Percentiles rank a stretch among this genome's conserved stretches.
Evolutionary conservation across 2,797 vertebrate species (phyloP).

Genomic region (Cossypha heuglini): DNA sequence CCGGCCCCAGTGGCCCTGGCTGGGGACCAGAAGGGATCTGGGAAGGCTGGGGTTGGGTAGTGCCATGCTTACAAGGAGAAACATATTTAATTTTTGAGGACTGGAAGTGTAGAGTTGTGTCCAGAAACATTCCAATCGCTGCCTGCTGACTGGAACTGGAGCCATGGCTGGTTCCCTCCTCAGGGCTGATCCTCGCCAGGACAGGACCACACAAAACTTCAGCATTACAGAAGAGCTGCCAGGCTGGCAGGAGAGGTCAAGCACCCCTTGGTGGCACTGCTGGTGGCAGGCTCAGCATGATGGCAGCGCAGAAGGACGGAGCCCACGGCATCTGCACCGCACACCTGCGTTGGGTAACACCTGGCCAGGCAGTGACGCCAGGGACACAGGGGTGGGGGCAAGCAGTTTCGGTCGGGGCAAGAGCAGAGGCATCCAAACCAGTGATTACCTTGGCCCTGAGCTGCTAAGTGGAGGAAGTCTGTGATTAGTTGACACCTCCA

Average conservation of each 20-base stretch:
- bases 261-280: not conserved
- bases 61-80: not conserved
- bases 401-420: conserved; percentile 61
- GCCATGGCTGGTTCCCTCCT: not conserved
- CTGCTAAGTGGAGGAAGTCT: conserved; percentile 65
- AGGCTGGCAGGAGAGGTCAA: accelerated
- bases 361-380: not conserved
- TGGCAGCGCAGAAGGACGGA: accelerated
- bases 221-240: not conserved
- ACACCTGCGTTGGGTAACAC: not conserved
- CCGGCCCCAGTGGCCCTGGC: accelerated
- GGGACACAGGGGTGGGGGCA: conserved; percentile 24
- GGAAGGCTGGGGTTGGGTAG: not conserved
- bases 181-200: not conserved
- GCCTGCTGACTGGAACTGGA: not conserved
- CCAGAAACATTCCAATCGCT: accelerated
- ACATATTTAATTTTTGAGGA: not conserved
- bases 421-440: conserved; percentile 50
- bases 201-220: not conserved
- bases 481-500: conserved; percentile 64
- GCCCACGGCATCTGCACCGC: accelerated
- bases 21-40: not conserved
- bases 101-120: accelerated
- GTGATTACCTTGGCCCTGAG: conserved; percentile 45
- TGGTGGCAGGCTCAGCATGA: not conserved